Base-by-base conservation (phyloP, 2,888 invertebrate genomes). In the Drosophila stalkeri region DNA sequence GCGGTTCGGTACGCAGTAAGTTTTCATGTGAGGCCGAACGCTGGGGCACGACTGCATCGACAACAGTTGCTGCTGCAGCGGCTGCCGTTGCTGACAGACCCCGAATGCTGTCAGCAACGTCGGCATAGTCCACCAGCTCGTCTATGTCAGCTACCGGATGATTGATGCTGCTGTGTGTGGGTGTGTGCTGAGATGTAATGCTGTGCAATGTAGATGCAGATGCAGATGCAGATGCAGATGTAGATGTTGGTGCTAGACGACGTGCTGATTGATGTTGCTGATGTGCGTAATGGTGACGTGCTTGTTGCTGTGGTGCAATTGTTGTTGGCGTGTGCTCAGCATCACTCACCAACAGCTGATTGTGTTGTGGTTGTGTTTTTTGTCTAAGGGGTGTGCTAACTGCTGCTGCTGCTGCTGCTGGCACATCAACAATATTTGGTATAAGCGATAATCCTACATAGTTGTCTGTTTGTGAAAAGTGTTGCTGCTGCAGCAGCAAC, bases 81-180 rank as follows among this genome's bases (percentile, higher is more conserved):
- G 74, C 39, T 59, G 78, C 14, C 64, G 80, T 23, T 76, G 73
- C 65, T 60, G 74, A 81, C 60, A 89, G 82, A 49, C 79, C 75
- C 71, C 92, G 91, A 65, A 92, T 90, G 75, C 90, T 92, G 69
- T 92, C 92, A 72, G 86, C 85, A 64, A 90, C 89, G 82, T 91
- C 92, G 33, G 90, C 86, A 64, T 91, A 92, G 72, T 92, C 91
- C 76, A 91, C 87, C 46, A 91, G 81, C 71, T 91, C 89, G 54
- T 91, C 91, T 71, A 92, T 80, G 80, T 61, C 78, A 77, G 71
- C 74, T 64, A 74, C 59, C 60, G 74, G 83, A 65, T 78, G 82
- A 81, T 70, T 76, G 60, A 76, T 75, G 41, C 55, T 55, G 47
- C 69, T 55, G 46, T 71, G 75, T 82, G 77, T 78, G 64, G 65